A percentile compares a stretch with the other conserved stretches of the same genome.
These are phyloP conservation scores for Zapornia atra DNA, from an alignment of 2,113 vertebrate species.

Conservation along the genomic window DNA sequence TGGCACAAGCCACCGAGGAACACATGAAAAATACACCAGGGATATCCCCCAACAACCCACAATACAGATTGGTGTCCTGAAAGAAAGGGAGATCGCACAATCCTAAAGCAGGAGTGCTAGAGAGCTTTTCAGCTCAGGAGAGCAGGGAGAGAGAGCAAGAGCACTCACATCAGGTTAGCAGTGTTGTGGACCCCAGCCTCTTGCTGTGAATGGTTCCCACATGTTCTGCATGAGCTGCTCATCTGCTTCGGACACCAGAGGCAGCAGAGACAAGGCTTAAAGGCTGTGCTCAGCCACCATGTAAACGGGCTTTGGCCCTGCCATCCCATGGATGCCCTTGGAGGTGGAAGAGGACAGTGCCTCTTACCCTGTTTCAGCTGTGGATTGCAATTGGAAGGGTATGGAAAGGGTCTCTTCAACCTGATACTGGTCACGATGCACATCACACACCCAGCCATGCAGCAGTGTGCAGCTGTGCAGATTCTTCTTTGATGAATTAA, in stretches of 20 bases:
- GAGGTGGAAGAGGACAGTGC: not conserved
- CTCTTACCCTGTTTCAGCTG: not conserved
- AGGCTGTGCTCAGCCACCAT: not conserved
- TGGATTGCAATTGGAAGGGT: fast-evolving
- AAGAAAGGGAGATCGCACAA: not conserved
- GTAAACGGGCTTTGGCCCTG: not conserved
- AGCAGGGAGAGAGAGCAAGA: not conserved
- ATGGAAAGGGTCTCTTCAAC: not conserved
- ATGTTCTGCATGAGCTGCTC: not conserved
- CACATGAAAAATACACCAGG: not conserved
- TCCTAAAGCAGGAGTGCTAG: not conserved
- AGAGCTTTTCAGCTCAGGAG: not conserved
- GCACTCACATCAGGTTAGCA: fast-evolving
- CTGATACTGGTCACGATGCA: fast-evolving
- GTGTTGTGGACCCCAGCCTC: not conserved
- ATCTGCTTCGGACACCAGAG: fast-evolving
- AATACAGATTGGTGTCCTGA: not conserved
- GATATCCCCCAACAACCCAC: not conserved
- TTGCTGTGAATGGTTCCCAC: not conserved
- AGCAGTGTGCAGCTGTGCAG: not conserved
- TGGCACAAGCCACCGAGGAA: not conserved
- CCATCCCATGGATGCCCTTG: not conserved
- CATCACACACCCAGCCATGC: not conserved
- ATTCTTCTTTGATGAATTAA: not conserved
- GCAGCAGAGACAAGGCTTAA: not conserved